Base-by-base conservation (phyloP, 2,113 vertebrate genomes). In the Otis tarda region DNA sequence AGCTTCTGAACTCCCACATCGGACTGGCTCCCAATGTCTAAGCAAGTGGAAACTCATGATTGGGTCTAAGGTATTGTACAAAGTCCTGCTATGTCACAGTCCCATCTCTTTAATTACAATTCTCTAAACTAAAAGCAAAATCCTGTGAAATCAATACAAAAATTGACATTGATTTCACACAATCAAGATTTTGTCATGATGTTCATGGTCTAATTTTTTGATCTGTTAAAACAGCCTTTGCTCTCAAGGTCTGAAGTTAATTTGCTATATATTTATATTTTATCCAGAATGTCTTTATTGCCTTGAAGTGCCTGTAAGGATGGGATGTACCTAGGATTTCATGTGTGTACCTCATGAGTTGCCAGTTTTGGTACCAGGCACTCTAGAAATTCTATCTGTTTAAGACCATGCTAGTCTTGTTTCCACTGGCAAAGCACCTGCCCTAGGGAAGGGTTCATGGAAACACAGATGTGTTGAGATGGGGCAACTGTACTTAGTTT, bases 41-140 rank as follows among this genome's bases (percentile, higher is more conserved):
- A 98, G 98, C 95, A 99, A 98, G 69, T 99, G 99, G 99, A 98
- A 96, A 57, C 35, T 92, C 59, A 76, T 99, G 39, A 93, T 76
- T 39, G 96, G 98, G 31, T 95, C 87, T 67, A 87, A 97, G 98
- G 95, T 96, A 96, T 30, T 59, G 76, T 79, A 30, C 8, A 37
- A 71, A 75, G 75, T 69, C 31, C 39, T 87, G 16, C 78, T 41
- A 0, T 49, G 35, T 35, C 45, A 28, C 31, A 61, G 45, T 30
- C 27, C 3, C 5, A 7, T 53, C 49, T 37, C 75, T 61, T 87
- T 30, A n/a, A 2, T 53, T 65, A 27, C 35, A 4, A 14, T 37
- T 73, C 37, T 57, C 25, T 81, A 55, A 83, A 28, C 10, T 59
- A 7, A 43, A 89, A 49, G 79, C 9, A 6, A 70, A 83, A 77